Evolutionary conservation across 1,140 invertebrate species (phyloP), one percentile per base, ranked within the genome.

Genomic region (Plectus sambesii): DNA sequence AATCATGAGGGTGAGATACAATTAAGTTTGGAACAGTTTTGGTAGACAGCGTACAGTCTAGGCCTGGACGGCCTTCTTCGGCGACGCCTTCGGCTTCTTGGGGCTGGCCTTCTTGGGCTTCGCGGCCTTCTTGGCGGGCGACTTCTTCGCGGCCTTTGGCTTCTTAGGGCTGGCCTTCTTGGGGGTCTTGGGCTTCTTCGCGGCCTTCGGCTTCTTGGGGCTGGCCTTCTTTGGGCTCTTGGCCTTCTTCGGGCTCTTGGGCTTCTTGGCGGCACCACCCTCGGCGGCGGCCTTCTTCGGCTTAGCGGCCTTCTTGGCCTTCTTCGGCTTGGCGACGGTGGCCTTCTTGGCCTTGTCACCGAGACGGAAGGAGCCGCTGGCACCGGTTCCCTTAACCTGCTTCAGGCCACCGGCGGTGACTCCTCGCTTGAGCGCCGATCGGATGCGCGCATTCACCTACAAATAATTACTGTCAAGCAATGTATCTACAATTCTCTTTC

Each of bases 331-430:
- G 39, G 54, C 17, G n/a, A n/a, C n/a, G n/a, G n/a, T n/a, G 37
- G 27, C 23, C 30, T 55, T 45, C 19, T 53, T 48, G 17, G 58
- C 38, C 26, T 53, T 47, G 22, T 59, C 58, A 22, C 43, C 50
- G 9, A 62, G 37, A 8, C 40, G 33, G 35, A 62, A 62, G 8
- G 60, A 60, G 20, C 59, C 58, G 5, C 53, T 48, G 5, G 59
- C 55, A n/a, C 60, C 60, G 49, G 56, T 49, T 22, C 59, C 59
- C 23, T 27, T 69, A 42, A 51, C 9, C 45, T 53, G 56, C 19
- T 45, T 59, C 2, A 57, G 17, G 15, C 24, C 33, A n/a, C 55
- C 55, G 3, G 50, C 25, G 6, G 3, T 9, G 30, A 55, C 51
- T 2, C 39, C 50, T 25, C 49, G 33, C 30, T 59, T 57, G 29